Evolutionary conservation across 1,140 invertebrate genomes (phyloP).

Genomic region (Solen grandis): DNA sequence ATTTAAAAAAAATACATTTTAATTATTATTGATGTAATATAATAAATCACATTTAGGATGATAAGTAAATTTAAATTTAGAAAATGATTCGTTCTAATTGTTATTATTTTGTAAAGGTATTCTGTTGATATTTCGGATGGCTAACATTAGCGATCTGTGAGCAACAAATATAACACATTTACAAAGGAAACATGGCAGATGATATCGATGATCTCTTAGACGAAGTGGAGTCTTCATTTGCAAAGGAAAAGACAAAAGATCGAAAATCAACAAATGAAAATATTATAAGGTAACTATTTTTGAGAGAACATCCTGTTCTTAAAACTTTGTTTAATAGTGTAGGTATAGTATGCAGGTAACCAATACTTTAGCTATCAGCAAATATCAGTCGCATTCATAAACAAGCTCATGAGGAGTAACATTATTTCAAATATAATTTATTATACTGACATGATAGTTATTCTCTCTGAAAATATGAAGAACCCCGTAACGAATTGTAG

Average conservation of each 20-base stretch:
- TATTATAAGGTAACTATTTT: no score
- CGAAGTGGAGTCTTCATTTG: constrained; percentile 76
- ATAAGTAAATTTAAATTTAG: neutral
- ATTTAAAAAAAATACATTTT: constrained; percentile 5
- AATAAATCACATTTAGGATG: neutral
- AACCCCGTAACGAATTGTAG: no score
- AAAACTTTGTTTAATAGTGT: no score
- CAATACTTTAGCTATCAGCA: neutral
- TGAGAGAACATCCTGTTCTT: no score
- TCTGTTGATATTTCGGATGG: neutral
- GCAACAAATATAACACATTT: neutral
- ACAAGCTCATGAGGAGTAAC: neutral
- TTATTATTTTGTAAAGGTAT: neutral
- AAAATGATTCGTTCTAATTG: neutral
- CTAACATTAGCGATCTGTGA: neutral
- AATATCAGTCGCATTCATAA: neutral
- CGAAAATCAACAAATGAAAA: constrained; percentile 26
- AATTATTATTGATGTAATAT: neutral
- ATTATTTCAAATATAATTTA: no score
- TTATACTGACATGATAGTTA: no score
- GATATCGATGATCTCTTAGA: constrained; percentile 79
- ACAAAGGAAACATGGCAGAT: constrained; percentile 68
- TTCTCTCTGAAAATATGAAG: no score
- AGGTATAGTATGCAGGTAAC: neutral
- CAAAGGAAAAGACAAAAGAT: constrained; percentile 59